Evolutionary conservation across 2,113 vertebrate genomes (phyloP).

Genomic region (Mormoops blainvillei): DNA sequence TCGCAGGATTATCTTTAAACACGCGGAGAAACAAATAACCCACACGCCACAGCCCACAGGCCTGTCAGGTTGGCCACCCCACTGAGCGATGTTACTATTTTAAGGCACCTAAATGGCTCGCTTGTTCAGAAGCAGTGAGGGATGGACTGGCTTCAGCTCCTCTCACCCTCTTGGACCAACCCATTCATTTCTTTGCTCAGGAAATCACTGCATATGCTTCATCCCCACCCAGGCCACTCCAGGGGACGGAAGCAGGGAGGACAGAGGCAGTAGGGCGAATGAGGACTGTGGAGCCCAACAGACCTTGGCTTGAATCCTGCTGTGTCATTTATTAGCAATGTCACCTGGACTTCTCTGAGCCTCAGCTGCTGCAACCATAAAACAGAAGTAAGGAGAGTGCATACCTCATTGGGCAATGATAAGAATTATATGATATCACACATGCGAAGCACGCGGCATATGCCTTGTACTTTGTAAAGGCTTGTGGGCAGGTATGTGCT

Average conservation of each 20-base stretch:
- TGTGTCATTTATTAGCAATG: not conserved
- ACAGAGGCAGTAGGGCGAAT: not conserved
- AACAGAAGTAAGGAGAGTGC: not conserved
- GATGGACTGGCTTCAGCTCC: not conserved
- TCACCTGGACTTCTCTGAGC: not conserved
- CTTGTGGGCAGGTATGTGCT: not conserved
- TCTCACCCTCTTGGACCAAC: not conserved
- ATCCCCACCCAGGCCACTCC: not conserved
- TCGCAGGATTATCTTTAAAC: constrained; percentile 1
- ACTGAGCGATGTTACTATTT: not conserved
- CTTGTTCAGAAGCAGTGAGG: not conserved
- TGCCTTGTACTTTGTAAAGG: not conserved
- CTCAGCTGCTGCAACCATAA: not conserved
- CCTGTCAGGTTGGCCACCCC: not conserved
- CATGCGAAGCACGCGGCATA: rapidly evolving
- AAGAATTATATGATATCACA: not conserved
- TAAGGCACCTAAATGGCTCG: not conserved
- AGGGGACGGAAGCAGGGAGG: not conserved
- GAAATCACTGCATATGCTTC: not conserved
- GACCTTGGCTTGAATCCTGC: not conserved
- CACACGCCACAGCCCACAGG: not conserved
- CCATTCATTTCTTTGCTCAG: constrained; percentile 31
- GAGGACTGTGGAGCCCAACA: not conserved
- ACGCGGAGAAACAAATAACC: not conserved
- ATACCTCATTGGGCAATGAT: not conserved